Conservation (phyloP, 1,140 invertebrate species). For the Reticulitermes speratus region DNA sequence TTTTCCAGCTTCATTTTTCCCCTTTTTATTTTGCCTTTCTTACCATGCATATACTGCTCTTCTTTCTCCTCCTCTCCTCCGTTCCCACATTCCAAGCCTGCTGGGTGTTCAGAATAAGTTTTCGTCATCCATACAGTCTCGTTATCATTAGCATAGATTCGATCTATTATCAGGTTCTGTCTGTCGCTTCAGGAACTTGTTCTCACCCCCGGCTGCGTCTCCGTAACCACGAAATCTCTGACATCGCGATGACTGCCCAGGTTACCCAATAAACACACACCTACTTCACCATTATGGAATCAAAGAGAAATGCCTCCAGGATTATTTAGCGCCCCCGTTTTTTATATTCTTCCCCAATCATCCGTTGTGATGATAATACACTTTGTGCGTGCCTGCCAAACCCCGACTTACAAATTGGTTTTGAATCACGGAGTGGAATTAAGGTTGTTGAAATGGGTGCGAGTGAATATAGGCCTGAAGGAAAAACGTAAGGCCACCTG, state of each 20-base stretch:
- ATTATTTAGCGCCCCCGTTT: background rate
- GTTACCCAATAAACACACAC: background rate
- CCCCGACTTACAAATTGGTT: no score
- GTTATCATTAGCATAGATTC: conserved; percentile 12
- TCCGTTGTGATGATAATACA: no score
- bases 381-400: no score
- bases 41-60: background rate
- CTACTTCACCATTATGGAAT: background rate
- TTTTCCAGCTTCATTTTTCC: background rate
- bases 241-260: background rate
- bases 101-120: background rate
- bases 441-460: no score
- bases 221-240: background rate
- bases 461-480: no score
- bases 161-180: background rate
- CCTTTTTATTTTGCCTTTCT: background rate
- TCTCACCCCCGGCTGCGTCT: background rate
- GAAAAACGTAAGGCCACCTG: no score
- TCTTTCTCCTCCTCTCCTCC: background rate
- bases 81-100: background rate
- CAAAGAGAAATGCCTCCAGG: background rate
- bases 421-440: no score
- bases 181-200: conserved; percentile 1
- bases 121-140: background rate
- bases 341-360: no score